Evolutionary conservation across 1,140 invertebrate genomes (phyloP).

Genomic region (Subanguina moxae): DNA sequence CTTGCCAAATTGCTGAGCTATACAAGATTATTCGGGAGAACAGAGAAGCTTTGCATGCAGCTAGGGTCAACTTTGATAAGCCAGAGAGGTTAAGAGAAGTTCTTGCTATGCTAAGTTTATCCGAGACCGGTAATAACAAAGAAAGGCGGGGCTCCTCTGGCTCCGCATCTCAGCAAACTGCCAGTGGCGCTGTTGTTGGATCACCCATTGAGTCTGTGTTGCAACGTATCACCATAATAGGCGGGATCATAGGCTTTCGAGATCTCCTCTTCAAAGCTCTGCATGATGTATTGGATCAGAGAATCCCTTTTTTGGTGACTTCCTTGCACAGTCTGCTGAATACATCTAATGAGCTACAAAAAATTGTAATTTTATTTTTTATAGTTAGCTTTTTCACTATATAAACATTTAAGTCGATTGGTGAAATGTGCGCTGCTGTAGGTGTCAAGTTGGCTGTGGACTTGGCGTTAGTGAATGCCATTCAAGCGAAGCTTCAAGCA

Average conservation of each 20-base stretch:
- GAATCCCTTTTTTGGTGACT: slow-evolving; percentile 91
- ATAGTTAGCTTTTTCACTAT: too few relatives aligned
- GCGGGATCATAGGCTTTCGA: slow-evolving; percentile 90
- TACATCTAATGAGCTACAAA: slow-evolving; percentile 80
- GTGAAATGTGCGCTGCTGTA: slow-evolving; percentile 91
- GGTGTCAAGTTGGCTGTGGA: slow-evolving; percentile 88
- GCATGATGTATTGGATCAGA: slow-evolving; percentile 81
- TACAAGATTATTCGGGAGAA: slow-evolving; percentile 67
- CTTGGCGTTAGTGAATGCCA: slow-evolving; percentile 80
- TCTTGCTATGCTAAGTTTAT: neutral
- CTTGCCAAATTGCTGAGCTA: slow-evolving; percentile 91
- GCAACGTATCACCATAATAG: slow-evolving; percentile 82
- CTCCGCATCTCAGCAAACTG: neutral
- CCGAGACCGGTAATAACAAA: neutral
- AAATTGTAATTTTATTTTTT: slow-evolving; percentile 31
- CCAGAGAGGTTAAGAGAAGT: slow-evolving; percentile 84
- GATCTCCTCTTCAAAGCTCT: slow-evolving; percentile 86
- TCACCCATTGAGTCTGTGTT: slow-evolving; percentile 65
- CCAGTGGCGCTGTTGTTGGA: neutral
- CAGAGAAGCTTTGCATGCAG: slow-evolving; percentile 79
- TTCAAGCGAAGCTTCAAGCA: slow-evolving; percentile 78
- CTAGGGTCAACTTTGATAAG: slow-evolving; percentile 94
- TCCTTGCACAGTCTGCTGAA: slow-evolving; percentile 91
- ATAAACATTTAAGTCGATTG: slow-evolving; percentile 69
- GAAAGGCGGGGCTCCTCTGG: neutral